Evolutionary conservation across 2,113 vertebrate genomes (phyloP), one percentile per base, ranked within the genome.

Genomic region (Dolichallabes microphthalmus): DNA sequence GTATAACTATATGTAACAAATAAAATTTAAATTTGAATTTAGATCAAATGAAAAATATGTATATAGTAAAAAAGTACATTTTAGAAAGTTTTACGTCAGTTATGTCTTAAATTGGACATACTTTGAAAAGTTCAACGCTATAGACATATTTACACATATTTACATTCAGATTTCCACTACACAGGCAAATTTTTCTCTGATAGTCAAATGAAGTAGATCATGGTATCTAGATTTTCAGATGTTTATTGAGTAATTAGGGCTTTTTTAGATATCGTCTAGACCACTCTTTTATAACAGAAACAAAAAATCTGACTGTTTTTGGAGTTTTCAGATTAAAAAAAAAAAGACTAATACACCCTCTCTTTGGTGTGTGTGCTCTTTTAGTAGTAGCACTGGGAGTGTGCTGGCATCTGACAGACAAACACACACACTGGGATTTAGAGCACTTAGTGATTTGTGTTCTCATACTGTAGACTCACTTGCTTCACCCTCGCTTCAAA

Each of bases 391-490:
- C 52, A 20, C n/a, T 20, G 50, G 20, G 27, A 77, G 15, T 8
- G 55, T 12, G 57, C 39, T 25, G 11, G 15, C 25, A 1, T 77
- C 83, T 39, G 45, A 80, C 52, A 71, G 22, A 60, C 66, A 45
- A 50, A 68, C 55, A 52, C 55, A 60, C 69, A 63, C 39, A 83
- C 82, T 19, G 27, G 71, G 84, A 80, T 71, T 80, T 61, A 85
- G 15, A 50, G n/a, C 82, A 75, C 71, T 75, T 39, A 57, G 45
- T 68, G 63, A 57, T 71, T 73, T 57, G 68, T 73, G 13, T 27
- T 50, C 68, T n/a, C 13, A 11, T n/a, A 61, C 61, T 45, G 12
- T 39, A 52, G 22, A 78, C 50, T 55, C 11, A 52, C 74, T 69
- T 79, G 13, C 27, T 64, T 39, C 14, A 13, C 45, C 45, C 12